Evolutionary conservation across 2,797 vertebrate species (phyloP), one percentile per base, ranked within the genome.

Genomic region (Jordanella pulchra): DNA sequence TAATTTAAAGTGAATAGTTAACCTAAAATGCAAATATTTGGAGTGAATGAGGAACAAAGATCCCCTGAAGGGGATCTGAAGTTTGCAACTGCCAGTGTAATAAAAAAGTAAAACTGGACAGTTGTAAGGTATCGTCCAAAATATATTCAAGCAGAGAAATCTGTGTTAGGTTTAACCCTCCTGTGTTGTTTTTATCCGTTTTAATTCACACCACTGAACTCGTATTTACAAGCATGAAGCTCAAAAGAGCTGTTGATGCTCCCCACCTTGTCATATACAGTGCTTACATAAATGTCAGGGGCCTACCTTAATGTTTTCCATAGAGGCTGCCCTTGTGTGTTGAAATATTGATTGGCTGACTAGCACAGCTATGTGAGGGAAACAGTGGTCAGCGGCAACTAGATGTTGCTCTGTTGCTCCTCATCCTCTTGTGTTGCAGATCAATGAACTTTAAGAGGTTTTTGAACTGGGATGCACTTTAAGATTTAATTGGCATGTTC

Each of bases 261-360:
- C 15, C 47, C 47, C 12, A 25, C 21, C 11, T 35, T 39, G 28
- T 66, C 4, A 30, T 13, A 55, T 56, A 14, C 35, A 63, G 35
- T 25, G 30, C 7, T 47, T 17, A 18, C 7, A 35, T n/a, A 1
- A 60, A 60, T 35, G 13, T 70, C 51, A 54, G 23, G 65, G 54
- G 32, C 7, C 30, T 47, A 39, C 32, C 30, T 21, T 27, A 30
- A 55, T 44, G 12, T 12, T 42, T 10, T 15, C 35, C 18, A 32
- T n/a, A 42, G 5, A n/a, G 10, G 3, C 44, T 5, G 15, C 30
- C 30, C 23, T 42, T 13, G 35, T 27, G 51, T 42, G 14, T 4
- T 55, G 67, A 35, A 44, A 27, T 68, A 42, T 54, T 68, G 67
- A 68, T 55, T 42, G 42, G 17, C 51, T 42, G 10, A 39, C 50